Evolutionary conservation across 2,113 vertebrate genomes (phyloP).

Genomic region (Verasper variegatus): DNA sequence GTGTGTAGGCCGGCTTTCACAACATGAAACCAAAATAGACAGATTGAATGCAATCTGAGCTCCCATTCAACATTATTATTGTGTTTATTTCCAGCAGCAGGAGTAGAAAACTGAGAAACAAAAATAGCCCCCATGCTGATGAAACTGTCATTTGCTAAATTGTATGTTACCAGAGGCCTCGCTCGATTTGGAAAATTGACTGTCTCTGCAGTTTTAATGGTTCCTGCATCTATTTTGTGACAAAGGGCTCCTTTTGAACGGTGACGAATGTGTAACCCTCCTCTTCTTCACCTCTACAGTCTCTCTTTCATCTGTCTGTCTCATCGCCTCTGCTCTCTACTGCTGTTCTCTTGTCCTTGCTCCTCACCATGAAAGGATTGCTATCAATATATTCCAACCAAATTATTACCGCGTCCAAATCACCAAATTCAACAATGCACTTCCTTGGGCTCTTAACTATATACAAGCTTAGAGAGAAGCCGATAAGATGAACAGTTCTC

Average conservation of each 20-base stretch:
- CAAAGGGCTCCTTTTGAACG: not conserved
- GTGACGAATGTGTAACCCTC: not conserved
- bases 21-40: not conserved
- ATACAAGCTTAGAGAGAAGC: too few relatives aligned
- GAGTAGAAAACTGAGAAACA: not conserved
- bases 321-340: too few relatives aligned
- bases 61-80: not conserved
- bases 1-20: not conserved
- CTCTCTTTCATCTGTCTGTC: too few relatives aligned
- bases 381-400: too few relatives aligned
- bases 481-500: too few relatives aligned
- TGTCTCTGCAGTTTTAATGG: not conserved
- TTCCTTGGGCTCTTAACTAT: too few relatives aligned
- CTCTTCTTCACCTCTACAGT: not conserved
- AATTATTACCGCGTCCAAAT: too few relatives aligned
- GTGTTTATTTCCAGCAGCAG: not conserved
- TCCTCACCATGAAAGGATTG: too few relatives aligned
- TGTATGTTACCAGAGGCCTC: not conserved
- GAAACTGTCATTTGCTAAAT: not conserved
- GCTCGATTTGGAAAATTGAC: not conserved
- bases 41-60: not conserved
- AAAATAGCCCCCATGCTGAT: not conserved
- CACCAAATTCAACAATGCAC: too few relatives aligned
- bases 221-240: slow-evolving; percentile 5
- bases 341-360: too few relatives aligned